Conservation (phyloP, 2,888 invertebrate genomes). For the Lithophane socia region DNA sequence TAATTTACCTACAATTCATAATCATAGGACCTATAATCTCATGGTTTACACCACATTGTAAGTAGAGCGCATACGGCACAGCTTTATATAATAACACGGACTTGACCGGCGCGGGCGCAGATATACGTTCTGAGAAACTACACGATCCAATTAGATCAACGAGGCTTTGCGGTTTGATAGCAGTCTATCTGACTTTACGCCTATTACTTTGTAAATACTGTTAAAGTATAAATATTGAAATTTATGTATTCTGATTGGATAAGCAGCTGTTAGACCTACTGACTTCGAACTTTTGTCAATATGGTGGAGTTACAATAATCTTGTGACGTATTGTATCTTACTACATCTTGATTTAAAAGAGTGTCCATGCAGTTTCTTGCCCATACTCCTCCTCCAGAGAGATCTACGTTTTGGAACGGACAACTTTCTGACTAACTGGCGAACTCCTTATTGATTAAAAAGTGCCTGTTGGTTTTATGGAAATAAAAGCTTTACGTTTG, state of each 20-base stretch:
- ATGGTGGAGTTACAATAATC: too few species aligned
- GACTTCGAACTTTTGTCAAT: neutral
- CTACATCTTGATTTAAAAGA: neutral
- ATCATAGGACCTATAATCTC: constrained; percentile 10
- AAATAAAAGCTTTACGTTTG: neutral
- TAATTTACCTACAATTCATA: neutral
- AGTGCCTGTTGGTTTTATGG: neutral
- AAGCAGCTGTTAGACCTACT: neutral
- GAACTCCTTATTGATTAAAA: neutral
- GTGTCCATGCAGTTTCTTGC: neutral
- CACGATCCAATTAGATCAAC: constrained; percentile 57
- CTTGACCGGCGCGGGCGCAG: constrained; percentile 49
- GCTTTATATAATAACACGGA: constrained; percentile 67
- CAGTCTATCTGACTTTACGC: neutral
- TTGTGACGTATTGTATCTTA: neutral
- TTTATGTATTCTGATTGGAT: neutral
- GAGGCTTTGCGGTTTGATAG: constrained; percentile 41
- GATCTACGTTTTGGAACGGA: neutral
- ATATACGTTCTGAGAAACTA: constrained; percentile 55
- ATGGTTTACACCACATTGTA: constrained; percentile 55
- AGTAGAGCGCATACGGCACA: constrained; percentile 48
- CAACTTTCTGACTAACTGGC: neutral
- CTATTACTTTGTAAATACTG: constrained; percentile 5
- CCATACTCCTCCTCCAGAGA: neutral
- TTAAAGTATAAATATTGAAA: neutral